Percentiles rank a stretch among this genome's conserved stretches.
Conservation (phyloP, 2,888 invertebrate genomes). For the Dusona sp. region DNA sequence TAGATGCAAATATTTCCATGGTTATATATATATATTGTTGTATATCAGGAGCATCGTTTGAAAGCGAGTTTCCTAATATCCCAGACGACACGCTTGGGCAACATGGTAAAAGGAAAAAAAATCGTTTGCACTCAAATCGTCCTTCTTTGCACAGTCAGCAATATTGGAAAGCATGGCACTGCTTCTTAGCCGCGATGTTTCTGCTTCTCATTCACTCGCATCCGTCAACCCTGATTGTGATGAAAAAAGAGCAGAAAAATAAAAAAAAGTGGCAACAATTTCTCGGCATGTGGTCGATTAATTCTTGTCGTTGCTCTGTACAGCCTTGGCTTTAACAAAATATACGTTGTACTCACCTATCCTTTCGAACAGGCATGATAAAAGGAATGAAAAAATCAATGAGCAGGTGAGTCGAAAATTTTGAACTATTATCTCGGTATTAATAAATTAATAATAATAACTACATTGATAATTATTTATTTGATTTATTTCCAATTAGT, state of each 20-base stretch:
- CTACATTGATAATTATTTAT: background rate
- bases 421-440: background rate
- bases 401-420: background rate
- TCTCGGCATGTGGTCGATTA: constrained; percentile 7
- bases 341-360: background rate
- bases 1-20: background rate
- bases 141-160: constrained; percentile 46
- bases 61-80: constrained; percentile 78
- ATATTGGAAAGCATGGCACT: constrained; percentile 44
- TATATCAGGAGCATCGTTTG: constrained; percentile 57
- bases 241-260: background rate
- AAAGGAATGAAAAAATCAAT: background rate
- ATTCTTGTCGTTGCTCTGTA: background rate
- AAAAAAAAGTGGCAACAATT: background rate
- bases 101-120: constrained; percentile 54
- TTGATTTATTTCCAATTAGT: too few species aligned
- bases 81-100: constrained; percentile 68
- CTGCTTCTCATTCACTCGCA: constrained; percentile 36
- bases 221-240: constrained; percentile 27
- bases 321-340: background rate
- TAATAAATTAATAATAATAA: background rate
- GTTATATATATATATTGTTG: background rate
- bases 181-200: constrained; percentile 15
- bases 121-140: constrained; percentile 27
- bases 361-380: background rate